Evolutionary conservation across 30 jellyfish, hydroid and myxozoan genomes (phyloP), one percentile per base, ranked within the genome.

Genomic region (Aurelia coerulea): DNA sequence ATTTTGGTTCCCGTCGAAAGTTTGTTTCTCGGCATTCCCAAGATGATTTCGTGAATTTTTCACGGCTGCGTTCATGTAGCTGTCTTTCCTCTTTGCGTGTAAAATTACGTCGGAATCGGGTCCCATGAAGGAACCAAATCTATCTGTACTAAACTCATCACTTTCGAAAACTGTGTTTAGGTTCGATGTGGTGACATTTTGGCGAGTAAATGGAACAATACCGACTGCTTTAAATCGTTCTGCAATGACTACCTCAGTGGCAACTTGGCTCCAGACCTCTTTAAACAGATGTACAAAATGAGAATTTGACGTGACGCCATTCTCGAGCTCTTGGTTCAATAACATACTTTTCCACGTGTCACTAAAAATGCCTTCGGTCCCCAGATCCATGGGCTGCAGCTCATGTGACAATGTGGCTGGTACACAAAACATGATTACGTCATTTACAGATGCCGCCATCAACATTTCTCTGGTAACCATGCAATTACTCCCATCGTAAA

Each of bases 381-480:
- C 50, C 58, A 80, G 73, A 42, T 80, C 90, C 16, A 80, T 72
- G 0, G 90, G 90, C 82, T 80, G 90, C 18, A 80, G 46, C 53
- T 39, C 90, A 3, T 65, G 81, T 2, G 90, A 62, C 18, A 67
- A 19, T 10, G 59, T 42, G 42, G 90, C 90, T 41, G 90, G 90
- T 9, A 80, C 69, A 59, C 90, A 80, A 67, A 80, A 80, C 90
- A 80, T 65, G n/a, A 80, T 67, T 12, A 80, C 90, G 49, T 80
- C 90, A 50, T 65, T 67, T 33, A 80, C 78, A 0, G 90, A 72
- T n/a, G 90, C 90, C 18, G 82, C 81, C 82, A 80, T 56, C 13
- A 80, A 62, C 68, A 80, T 52, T 50, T 80, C 90, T 29, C 78
- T 66, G 35, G 90, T 80, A 9, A 80, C 82, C 19, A 65, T 50